phyloP scores from a whole-genome alignment of 2,888 invertebrate species.

The Leptinotarsa peninsularis region DNA sequence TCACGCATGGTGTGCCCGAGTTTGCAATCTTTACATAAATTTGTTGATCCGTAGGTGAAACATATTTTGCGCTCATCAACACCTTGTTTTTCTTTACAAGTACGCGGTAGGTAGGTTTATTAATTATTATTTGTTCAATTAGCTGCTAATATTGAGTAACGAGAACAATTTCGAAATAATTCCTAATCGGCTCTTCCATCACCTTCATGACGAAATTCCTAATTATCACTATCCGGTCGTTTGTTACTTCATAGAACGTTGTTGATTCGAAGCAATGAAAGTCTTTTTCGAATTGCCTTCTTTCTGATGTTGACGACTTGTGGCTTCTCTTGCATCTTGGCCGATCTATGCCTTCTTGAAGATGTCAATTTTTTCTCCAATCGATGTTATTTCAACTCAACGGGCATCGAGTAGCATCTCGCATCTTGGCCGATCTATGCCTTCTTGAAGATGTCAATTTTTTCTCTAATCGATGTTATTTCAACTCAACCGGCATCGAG shows the following conservation, averaged over 20 bases:
- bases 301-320: too few relatives aligned
- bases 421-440: too few relatives aligned
- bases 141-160: conserved; percentile 4
- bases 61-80: conserved; percentile 22
- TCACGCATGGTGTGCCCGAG: neutral
- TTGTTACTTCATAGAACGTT: neutral
- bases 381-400: too few relatives aligned
- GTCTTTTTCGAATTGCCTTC: too few relatives aligned
- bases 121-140: conserved; percentile 19
- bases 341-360: too few relatives aligned
- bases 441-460: too few relatives aligned
- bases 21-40: conserved; percentile 19
- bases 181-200: neutral
- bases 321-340: too few relatives aligned
- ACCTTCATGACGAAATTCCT: neutral
- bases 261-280: neutral
- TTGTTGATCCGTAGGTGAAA: conserved; percentile 21
- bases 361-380: too few relatives aligned
- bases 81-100: conserved; percentile 1
- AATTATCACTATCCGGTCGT: neutral
- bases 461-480: too few relatives aligned
- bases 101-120: conserved; percentile 22
- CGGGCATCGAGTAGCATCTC: too few relatives aligned
- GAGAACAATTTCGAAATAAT: neutral
- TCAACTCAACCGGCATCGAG: too few relatives aligned